These are phyloP conservation scores for Rhagoletis zephyria DNA, from an alignment of 1,140 invertebrate species.

Conservation along the genomic window DNA sequence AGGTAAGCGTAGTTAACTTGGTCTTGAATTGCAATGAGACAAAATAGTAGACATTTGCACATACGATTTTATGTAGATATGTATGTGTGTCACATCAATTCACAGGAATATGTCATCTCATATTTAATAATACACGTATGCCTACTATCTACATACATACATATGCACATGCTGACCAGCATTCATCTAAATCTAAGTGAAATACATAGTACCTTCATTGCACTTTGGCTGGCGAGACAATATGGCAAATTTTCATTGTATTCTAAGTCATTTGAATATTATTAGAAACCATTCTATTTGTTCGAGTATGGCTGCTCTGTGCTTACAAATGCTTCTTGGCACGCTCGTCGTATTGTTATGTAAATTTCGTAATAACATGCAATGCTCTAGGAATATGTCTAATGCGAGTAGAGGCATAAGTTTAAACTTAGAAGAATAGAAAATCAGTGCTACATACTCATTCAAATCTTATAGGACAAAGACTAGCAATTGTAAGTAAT, in stretches of 20 bases:
- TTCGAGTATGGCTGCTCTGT: not conserved
- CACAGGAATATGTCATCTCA: not conserved
- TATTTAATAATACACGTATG: not conserved
- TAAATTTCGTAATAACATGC: slow-evolving; percentile 42
- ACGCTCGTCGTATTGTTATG: slow-evolving; percentile 41
- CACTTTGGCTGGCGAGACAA: slow-evolving; percentile 23
- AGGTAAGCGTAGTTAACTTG: not conserved
- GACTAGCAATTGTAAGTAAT: not conserved
- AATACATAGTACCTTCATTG: not conserved
- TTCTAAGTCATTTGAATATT: slow-evolving; percentile 41
- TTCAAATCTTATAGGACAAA: not conserved
- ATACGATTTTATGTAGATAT: not conserved
- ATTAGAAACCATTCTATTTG: not conserved
- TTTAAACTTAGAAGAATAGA: not conserved
- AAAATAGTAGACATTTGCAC: not conserved
- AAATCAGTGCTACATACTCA: not conserved
- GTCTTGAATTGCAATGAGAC: not conserved
- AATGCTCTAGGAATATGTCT: slow-evolving; percentile 26
- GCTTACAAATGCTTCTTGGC: slow-evolving; percentile 21
- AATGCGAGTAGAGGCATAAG: not conserved
- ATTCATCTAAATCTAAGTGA: not conserved
- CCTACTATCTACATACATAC: not conserved
- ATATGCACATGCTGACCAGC: not conserved
- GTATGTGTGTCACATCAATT: not conserved
- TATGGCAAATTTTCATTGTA: slow-evolving; percentile 50